Evolutionary conservation across 2,113 vertebrate genomes (phyloP).

Genomic region (Tricholaema leucomelas): DNA sequence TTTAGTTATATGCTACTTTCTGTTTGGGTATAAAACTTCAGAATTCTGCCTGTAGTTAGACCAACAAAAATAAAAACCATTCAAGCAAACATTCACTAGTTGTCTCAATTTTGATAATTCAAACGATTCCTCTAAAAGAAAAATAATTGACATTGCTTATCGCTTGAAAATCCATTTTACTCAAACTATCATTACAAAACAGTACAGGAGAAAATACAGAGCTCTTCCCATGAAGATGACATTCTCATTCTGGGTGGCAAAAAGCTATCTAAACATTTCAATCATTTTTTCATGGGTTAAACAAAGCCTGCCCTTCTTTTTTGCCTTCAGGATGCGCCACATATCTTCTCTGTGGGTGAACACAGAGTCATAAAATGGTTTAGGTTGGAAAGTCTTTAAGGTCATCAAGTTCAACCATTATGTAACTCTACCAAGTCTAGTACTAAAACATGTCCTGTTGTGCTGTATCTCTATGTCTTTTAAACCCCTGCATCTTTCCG

Average conservation of each 20-base stretch:
- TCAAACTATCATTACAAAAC: background rate
- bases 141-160: background rate
- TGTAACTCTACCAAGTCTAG: too few species aligned
- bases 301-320: background rate
- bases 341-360: background rate
- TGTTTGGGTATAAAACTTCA: background rate
- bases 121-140: background rate
- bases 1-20: background rate
- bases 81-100: background rate
- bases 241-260: background rate
- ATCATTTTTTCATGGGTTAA: background rate
- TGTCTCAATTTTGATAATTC: background rate
- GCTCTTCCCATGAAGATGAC: background rate
- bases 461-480: too few species aligned
- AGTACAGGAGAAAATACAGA: background rate
- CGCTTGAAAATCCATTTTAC: background rate
- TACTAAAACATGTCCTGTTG: too few species aligned
- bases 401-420: too few species aligned
- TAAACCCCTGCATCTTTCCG: background rate
- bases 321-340: background rate
- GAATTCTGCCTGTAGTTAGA: background rate
- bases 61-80: background rate
- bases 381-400: too few species aligned
- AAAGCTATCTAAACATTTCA: background rate
- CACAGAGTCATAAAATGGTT: background rate